These are phyloP conservation scores for Amorpha juglandis DNA, from an alignment of 2,888 invertebrate species.

Conservation along the genomic window DNA sequence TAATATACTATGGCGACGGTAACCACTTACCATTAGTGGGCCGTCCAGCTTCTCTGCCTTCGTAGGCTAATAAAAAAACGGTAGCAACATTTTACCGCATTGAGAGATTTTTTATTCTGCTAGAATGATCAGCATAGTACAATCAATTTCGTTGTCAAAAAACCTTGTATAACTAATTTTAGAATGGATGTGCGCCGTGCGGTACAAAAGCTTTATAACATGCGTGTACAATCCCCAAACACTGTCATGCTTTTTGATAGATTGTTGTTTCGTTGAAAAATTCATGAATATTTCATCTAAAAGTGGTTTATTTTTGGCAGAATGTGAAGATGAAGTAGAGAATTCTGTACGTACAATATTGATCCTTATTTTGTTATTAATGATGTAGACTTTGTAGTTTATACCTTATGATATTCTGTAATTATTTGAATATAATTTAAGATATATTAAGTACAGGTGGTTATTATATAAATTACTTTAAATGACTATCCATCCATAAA, in stretches of 20 bases:
- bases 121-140: neutral
- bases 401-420: too few relatives aligned
- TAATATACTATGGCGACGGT: too few relatives aligned
- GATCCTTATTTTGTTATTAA: neutral
- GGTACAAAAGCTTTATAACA: constrained; percentile 7
- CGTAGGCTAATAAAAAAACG: too few relatives aligned
- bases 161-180: neutral
- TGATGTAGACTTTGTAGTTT: too few relatives aligned
- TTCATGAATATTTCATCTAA: constrained; percentile 21
- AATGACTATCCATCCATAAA: too few relatives aligned
- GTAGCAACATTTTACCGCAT: too few relatives aligned
- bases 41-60: too few relatives aligned
- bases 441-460: too few relatives aligned
- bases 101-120: too few relatives aligned
- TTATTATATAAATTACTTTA: too few relatives aligned
- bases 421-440: too few relatives aligned
- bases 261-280: constrained; percentile 15
- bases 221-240: neutral
- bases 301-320: neutral
- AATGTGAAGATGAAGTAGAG: neutral
- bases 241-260: constrained; percentile 10
- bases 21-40: too few relatives aligned
- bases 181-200: neutral
- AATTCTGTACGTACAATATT: neutral
- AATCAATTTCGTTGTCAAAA: neutral